Conservation (phyloP, 23 tunicate genomes). For the Ascidia mentula region DNA sequence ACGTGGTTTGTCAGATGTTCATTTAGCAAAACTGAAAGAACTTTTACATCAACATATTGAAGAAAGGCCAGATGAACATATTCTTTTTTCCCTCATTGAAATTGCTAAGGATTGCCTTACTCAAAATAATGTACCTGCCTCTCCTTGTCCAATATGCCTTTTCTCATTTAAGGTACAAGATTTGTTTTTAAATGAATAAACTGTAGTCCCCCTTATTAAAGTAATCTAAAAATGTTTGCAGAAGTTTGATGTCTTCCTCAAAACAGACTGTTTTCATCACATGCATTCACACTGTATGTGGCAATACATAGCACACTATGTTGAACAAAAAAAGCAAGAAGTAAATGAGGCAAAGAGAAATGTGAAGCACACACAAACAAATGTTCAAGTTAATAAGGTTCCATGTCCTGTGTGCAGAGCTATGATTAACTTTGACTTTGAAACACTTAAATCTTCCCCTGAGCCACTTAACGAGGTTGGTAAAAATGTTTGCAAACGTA, state of each 20-base stretch:
- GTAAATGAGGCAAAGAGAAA: background rate
- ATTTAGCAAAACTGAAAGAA: conserved; percentile 4
- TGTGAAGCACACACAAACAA: background rate
- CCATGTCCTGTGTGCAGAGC: conserved; percentile 72
- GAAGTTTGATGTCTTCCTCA: conserved; percentile 47
- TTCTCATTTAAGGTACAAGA: conserved; percentile 15
- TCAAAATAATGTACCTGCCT: conserved; percentile 50
- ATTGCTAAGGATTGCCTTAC: conserved; percentile 57
- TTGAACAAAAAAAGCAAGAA: conserved; percentile 1
- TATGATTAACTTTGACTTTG: conserved; percentile 12
- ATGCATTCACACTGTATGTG: conserved; percentile 52
- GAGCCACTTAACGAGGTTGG: conserved; percentile 21
- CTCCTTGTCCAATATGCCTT: conserved; percentile 63
- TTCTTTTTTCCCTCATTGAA: conserved; percentile 56
- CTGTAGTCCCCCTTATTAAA: background rate
- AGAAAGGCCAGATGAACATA: conserved; percentile 13
- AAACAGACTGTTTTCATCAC: conserved; percentile 67
- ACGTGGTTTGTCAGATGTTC: conserved; percentile 63
- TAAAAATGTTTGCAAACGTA: background rate
- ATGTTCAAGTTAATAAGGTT: background rate
- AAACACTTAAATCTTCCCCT: background rate
- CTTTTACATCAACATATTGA: conserved; percentile 10
- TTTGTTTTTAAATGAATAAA: background rate
- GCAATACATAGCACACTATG: conserved; percentile 31
- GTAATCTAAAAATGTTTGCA: background rate